These are phyloP conservation scores for Stenodema calcarata DNA, from an alignment of 2,888 invertebrate genomes.

Conservation along the genomic window DNA sequence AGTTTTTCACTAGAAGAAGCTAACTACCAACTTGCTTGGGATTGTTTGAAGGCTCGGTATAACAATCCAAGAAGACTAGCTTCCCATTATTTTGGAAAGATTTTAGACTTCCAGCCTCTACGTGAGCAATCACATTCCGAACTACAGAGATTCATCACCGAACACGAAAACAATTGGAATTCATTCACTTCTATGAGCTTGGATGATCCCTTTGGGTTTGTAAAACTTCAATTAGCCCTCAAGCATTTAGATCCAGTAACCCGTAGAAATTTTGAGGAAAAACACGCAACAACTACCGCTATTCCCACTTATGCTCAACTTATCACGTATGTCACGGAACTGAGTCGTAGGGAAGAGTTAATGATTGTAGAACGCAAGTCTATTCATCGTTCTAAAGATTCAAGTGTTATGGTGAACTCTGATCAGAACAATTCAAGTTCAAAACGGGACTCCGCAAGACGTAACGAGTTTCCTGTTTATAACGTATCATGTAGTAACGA, in stretches of 20 bases:
- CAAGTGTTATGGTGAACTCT: not conserved
- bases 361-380: not conserved
- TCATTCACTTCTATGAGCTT: not conserved
- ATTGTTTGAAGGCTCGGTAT: not conserved
- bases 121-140: not conserved
- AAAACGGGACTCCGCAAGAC: not conserved
- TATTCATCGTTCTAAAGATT: not conserved
- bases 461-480: not conserved
- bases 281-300: not conserved
- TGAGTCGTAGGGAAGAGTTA: constrained; percentile 16
- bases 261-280: constrained; percentile 25
- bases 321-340: not conserved
- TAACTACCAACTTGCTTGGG: not conserved
- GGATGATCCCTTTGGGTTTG: constrained; percentile 1
- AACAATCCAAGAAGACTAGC: constrained; percentile 9
- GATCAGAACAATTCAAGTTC: not conserved
- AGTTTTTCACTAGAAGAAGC: not conserved
- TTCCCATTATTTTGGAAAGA: not conserved
- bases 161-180: constrained; percentile 12
- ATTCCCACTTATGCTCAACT: constrained; percentile 15
- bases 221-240: constrained; percentile 17
- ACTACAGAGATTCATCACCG: constrained; percentile 14
- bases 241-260: constrained; percentile 7
- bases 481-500: not conserved
- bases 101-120: constrained; percentile 8